phyloP scores from a whole-genome alignment of 2,797 vertebrate species.

The Darevskia nairensis region DNA sequence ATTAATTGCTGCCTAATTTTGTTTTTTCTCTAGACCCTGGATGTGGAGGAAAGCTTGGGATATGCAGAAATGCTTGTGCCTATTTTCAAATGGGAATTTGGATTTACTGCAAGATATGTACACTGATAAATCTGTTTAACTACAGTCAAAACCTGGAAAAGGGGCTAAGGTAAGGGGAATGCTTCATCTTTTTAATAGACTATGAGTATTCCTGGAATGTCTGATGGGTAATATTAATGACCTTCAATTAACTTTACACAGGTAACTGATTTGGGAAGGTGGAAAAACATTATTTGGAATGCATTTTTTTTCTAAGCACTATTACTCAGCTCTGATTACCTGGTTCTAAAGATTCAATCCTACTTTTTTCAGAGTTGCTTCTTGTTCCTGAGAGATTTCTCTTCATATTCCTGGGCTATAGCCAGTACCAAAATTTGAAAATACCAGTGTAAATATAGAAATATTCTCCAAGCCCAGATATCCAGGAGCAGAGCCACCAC shows the following conservation, averaged over 20 bases:
- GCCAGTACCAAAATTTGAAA: neutral
- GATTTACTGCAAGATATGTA: slow-evolving; percentile 71
- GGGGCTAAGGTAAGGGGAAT: slow-evolving; percentile 79
- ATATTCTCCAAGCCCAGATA: neutral
- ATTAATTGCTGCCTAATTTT: slow-evolving; percentile 70
- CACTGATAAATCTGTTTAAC: slow-evolving; percentile 78
- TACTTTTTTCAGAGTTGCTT: neutral
- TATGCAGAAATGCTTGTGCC: slow-evolving; percentile 74
- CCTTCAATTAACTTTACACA: slow-evolving; percentile 57
- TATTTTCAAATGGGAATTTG: slow-evolving; percentile 77
- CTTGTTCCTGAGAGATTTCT: neutral
- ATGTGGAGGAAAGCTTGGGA: slow-evolving; percentile 70
- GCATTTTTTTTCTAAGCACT: neutral
- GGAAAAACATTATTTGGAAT: slow-evolving; percentile 27
- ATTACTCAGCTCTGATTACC: neutral
- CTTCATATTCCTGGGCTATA: neutral
- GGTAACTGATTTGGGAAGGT: neutral
- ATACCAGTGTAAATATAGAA: neutral
- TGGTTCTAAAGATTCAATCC: neutral
- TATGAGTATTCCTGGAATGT: slow-evolving; percentile 53
- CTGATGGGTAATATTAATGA: slow-evolving; percentile 55
- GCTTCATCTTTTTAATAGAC: slow-evolving; percentile 65
- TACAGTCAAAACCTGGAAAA: slow-evolving; percentile 75
- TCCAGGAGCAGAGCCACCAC: neutral
- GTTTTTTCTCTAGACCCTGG: slow-evolving; percentile 74